Conservation (phyloP, 2,888 invertebrate species). For the Campoletis raptor region DNA sequence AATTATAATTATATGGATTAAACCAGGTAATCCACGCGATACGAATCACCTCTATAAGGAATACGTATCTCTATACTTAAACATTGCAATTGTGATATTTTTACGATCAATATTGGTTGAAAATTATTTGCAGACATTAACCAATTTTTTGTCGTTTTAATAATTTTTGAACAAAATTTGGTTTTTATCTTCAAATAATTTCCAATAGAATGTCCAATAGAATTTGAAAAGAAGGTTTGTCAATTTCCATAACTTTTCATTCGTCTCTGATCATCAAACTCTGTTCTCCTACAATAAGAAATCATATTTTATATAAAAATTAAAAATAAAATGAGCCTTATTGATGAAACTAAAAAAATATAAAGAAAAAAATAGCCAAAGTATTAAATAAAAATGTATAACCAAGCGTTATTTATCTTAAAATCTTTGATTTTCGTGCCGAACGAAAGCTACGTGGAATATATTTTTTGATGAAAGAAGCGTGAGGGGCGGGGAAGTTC, state of each 20-base stretch:
- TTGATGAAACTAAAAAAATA: no score
- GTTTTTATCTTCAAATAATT: no score
- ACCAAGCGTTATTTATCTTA: not conserved
- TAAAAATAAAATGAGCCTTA: no score
- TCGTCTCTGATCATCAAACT: no score
- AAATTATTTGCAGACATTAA: no score
- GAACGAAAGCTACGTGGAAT: not conserved
- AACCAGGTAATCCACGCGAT: not conserved
- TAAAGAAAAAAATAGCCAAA: not conserved
- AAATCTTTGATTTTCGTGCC: not conserved
- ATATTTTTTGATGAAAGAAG: not conserved
- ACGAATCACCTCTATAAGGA: not conserved
- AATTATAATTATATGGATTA: slow-evolving; percentile 31
- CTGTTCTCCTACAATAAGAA: no score
- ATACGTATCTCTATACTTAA: not conserved
- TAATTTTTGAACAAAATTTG: no score
- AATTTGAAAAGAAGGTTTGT: no score
- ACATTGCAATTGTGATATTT: not conserved
- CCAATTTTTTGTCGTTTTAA: no score
- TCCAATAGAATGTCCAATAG: no score
- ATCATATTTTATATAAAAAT: no score
- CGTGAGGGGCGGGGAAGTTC: not conserved
- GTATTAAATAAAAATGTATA: not conserved
- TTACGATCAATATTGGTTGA: not conserved
- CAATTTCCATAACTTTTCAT: no score